phyloP scores from a whole-genome alignment of 2,113 vertebrate genomes.

The Aplodontia rufa region DNA sequence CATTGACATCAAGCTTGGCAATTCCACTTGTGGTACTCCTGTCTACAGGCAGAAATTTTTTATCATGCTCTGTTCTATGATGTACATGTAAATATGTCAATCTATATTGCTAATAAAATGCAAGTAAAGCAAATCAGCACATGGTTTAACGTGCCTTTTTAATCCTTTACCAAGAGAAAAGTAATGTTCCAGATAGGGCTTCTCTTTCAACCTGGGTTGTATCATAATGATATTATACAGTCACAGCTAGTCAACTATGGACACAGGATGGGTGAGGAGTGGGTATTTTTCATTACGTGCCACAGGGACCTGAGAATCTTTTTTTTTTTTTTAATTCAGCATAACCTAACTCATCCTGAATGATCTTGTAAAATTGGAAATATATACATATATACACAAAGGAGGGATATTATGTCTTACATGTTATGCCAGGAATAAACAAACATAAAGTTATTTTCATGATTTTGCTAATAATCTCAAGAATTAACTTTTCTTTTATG shows the following conservation, averaged over 20 bases:
- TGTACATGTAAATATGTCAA: too few species aligned
- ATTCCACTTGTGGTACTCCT: background rate
- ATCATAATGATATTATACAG: background rate
- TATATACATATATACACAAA: background rate
- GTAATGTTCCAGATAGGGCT: background rate
- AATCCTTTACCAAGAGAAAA: background rate
- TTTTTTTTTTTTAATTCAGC: background rate
- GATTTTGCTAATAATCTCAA: background rate
- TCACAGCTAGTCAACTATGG: background rate
- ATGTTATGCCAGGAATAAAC: background rate
- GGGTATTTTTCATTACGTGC: background rate
- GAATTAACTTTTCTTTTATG: background rate
- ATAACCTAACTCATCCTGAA: background rate
- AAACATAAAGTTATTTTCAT: background rate
- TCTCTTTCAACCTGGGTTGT: background rate
- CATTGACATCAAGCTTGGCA: background rate
- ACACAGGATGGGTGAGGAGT: background rate
- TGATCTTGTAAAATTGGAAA: background rate
- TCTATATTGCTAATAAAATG: background rate
- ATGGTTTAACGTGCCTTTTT: background rate
- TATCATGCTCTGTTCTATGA: background rate
- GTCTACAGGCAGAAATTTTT: too few species aligned
- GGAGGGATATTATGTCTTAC: background rate
- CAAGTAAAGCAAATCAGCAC: background rate
- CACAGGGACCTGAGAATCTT: background rate